Conservation (phyloP, 2,797 vertebrate species). For the Botia kubotai region DNA sequence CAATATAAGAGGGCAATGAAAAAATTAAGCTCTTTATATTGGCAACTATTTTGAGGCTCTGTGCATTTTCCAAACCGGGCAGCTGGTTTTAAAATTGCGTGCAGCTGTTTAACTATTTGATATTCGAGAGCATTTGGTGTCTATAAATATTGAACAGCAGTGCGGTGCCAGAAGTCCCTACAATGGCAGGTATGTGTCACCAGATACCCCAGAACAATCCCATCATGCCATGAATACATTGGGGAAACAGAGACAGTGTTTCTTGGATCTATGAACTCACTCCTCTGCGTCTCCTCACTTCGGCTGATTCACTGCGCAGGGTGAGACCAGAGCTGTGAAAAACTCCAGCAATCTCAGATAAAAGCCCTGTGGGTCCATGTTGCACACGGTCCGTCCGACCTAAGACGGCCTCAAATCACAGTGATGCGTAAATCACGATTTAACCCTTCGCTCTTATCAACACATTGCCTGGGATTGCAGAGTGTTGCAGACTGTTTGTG, state of each 20-base stretch:
- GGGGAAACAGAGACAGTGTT: conserved; percentile 12
- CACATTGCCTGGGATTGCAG: conserved; percentile 11
- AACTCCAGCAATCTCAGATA: conserved; percentile 58
- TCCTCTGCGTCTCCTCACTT: conserved; percentile 18
- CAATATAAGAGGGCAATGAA: conserved; percentile 50
- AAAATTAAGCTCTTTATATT: conserved; percentile 72
- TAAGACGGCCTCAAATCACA: conserved; percentile 53
- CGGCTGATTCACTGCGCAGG: conserved; percentile 46
- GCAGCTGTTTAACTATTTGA: conserved; percentile 78
- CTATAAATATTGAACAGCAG: conserved; percentile 79
- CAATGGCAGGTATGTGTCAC: conserved; percentile 76
- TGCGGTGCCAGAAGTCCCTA: conserved; percentile 60
- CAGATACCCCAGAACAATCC: conserved; percentile 67
- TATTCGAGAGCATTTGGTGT: conserved; percentile 69
- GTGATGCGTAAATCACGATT: conserved; percentile 44
- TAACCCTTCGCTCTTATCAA: conserved; percentile 50
- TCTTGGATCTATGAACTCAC: conserved; percentile 23
- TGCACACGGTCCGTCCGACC: conserved; percentile 35
- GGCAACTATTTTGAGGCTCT: conserved; percentile 68
- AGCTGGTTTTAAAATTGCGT: conserved; percentile 72
- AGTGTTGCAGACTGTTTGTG: conserved; percentile 6
- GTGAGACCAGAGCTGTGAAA: conserved; percentile 50
- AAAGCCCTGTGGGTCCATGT: conserved; percentile 33
- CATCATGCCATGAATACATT: conserved; percentile 49
- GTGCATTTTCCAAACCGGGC: conserved; percentile 64